A percentile compares a stretch with the other conserved stretches of the same genome.
Conservation (phyloP, 2,797 vertebrate species). For the Distichodus sexfasciatus region DNA sequence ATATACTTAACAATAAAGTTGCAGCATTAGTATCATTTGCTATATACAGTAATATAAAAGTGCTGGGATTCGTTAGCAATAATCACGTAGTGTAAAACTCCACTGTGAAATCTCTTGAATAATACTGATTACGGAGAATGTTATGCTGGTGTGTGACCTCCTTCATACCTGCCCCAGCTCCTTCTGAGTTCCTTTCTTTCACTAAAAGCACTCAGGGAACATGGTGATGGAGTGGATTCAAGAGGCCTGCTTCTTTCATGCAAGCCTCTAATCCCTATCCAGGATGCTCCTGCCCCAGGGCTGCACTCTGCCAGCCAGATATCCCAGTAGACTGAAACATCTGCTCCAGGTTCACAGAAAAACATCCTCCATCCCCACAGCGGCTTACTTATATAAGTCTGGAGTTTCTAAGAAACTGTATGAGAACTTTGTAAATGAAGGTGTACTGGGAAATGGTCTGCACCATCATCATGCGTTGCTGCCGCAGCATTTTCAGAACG, state of each 20-base stretch:
- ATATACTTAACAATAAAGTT: constrained; percentile 41
- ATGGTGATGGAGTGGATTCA: constrained; percentile 12
- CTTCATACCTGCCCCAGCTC: constrained; percentile 45
- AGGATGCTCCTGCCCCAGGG: not conserved
- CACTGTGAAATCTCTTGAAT: constrained; percentile 55
- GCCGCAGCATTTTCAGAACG: constrained; percentile 81
- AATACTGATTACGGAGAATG: constrained; percentile 65
- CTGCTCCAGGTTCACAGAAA: constrained; percentile 19
- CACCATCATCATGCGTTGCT: constrained; percentile 97
- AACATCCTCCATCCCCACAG: constrained; percentile 9
- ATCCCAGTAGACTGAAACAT: constrained; percentile 10
- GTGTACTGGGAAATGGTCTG: constrained; percentile 94
- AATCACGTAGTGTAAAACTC: constrained; percentile 57
- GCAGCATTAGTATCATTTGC: constrained; percentile 53
- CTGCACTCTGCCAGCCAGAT: constrained; percentile 46
- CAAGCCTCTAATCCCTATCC: not conserved
- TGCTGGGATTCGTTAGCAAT: constrained; percentile 66
- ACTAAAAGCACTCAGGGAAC: constrained; percentile 52
- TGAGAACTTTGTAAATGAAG: constrained; percentile 92
- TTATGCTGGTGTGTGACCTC: constrained; percentile 47
- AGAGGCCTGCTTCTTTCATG: not conserved
- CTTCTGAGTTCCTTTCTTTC: constrained; percentile 32
- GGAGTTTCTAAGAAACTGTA: constrained; percentile 94
- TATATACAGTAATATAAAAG: constrained; percentile 71
- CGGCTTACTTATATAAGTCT: constrained; percentile 83